Percentiles rank a stretch among this genome's conserved stretches.
Evolutionary conservation across 2,113 vertebrate genomes (phyloP).

Genomic region (Dendropsophus ebraccatus): DNA sequence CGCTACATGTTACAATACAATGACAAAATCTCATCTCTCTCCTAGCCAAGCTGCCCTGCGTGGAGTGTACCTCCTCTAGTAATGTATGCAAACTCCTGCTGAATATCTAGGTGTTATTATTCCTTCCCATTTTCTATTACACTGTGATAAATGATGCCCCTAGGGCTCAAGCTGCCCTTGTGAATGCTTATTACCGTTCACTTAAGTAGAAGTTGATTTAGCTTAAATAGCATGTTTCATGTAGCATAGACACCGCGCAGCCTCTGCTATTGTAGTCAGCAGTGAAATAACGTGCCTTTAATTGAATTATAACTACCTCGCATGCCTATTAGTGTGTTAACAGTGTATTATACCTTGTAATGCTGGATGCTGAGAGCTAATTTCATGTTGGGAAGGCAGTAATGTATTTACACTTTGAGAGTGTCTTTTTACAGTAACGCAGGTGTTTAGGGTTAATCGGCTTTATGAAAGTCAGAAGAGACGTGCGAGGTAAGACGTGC

Average conservation of each 20-base stretch:
- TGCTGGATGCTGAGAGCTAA: constrained; percentile 75
- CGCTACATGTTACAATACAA: constrained; percentile 53
- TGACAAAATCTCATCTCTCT: constrained; percentile 61
- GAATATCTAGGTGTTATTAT: constrained; percentile 84
- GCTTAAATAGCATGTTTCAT: constrained; percentile 93
- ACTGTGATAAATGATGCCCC: constrained; percentile 90
- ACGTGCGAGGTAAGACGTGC: not conserved
- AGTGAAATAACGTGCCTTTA: constrained; percentile 79
- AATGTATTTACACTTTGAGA: constrained; percentile 58
- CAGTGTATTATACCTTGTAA: constrained; percentile 77
- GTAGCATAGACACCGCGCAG: constrained; percentile 80
- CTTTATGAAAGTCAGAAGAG: not conserved
- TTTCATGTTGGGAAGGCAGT: constrained; percentile 51
- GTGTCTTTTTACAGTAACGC: constrained; percentile 60
- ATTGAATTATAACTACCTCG: constrained; percentile 86
- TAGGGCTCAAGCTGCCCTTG: constrained; percentile 80
- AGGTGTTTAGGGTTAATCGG: constrained; percentile 53
- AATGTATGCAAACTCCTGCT: constrained; percentile 66
- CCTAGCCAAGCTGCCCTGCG: constrained; percentile 58
- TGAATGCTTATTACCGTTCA: constrained; percentile 85
- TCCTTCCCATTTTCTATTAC: constrained; percentile 91
- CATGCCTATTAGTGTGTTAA: constrained; percentile 76
- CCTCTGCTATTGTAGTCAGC: constrained; percentile 75
- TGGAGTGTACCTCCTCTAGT: constrained; percentile 59
- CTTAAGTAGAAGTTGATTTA: constrained; percentile 95